Conservation (phyloP, 2,888 invertebrate genomes). For the Nemotelus pantherinus region DNA sequence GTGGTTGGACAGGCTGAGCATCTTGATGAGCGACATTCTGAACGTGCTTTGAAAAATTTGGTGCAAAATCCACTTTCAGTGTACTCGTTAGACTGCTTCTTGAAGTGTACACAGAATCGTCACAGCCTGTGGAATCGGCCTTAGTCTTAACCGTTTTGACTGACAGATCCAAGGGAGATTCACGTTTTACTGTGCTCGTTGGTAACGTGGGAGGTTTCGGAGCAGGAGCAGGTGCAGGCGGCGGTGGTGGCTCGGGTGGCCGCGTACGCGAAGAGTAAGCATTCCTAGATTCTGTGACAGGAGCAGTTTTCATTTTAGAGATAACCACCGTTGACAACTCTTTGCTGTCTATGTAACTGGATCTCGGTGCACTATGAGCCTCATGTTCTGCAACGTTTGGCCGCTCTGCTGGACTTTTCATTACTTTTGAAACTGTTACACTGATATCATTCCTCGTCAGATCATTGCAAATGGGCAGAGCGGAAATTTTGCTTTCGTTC, state of each 20-base stretch:
- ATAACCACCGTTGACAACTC: conserved; percentile 40
- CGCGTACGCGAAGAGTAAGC: conserved; percentile 2
- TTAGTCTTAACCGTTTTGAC: conserved; percentile 89
- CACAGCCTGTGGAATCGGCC: conserved; percentile 85
- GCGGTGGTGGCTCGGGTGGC: conserved; percentile 26
- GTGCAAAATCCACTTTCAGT: conserved; percentile 82
- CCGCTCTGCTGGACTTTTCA: neutral
- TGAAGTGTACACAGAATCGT: conserved; percentile 63
- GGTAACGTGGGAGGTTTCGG: conserved; percentile 23
- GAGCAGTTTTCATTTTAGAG: conserved; percentile 45
- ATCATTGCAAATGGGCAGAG: conserved; percentile 46
- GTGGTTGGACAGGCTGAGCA: conserved; percentile 1
- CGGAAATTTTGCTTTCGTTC: neutral
- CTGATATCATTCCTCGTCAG: conserved; percentile 47
- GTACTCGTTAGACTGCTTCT: conserved; percentile 62
- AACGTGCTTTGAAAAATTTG: conserved; percentile 69
- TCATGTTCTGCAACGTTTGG: conserved; percentile 6
- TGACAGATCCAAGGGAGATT: conserved; percentile 84
- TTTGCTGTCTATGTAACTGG: conserved; percentile 31
- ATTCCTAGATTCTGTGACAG: conserved; percentile 13
- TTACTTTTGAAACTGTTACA: conserved; percentile 49
- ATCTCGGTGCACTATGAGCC: neutral
- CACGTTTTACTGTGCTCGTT: conserved; percentile 31
- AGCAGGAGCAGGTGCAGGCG: neutral
- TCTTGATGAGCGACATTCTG: conserved; percentile 10